These are phyloP conservation scores for Heteromormyrus szaboi DNA, from an alignment of 2,797 vertebrate species.

Conservation along the genomic window DNA sequence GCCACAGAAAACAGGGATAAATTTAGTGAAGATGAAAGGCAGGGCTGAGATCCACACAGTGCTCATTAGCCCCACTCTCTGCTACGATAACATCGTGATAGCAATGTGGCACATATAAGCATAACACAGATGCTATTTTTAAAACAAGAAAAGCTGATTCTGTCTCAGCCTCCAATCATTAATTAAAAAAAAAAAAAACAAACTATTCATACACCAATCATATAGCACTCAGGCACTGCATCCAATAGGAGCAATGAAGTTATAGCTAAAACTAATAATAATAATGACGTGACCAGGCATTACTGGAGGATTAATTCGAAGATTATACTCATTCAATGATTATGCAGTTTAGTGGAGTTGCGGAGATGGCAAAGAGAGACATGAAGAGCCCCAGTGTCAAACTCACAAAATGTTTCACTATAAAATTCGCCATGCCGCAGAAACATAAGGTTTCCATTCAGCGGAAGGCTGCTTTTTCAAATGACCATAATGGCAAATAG, in stretches of 20 bases:
- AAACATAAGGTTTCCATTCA: slow-evolving; percentile 12
- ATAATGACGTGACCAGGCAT: background rate
- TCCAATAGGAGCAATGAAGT: background rate
- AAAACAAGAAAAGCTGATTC: background rate
- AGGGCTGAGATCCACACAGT: background rate
- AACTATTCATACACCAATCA: background rate
- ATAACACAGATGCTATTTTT: background rate
- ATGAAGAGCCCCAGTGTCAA: background rate
- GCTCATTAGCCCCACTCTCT: background rate
- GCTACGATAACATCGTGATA: background rate
- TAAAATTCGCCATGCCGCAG: background rate
- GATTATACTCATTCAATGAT: slow-evolving; percentile 3
- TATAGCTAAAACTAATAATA: background rate
- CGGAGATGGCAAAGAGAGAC: background rate
- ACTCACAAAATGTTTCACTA: background rate
- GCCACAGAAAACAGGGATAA: background rate
- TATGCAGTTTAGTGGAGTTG: background rate
- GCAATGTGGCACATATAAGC: background rate
- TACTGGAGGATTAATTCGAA: background rate
- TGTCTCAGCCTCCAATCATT: background rate
- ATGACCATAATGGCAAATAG: slow-evolving; percentile 3
- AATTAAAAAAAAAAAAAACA: background rate
- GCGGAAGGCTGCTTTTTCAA: slow-evolving; percentile 1
- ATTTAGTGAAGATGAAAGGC: background rate
- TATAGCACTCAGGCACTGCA: background rate